These are phyloP conservation scores for Zelostemma sp. DNA, from an alignment of 1,140 invertebrate genomes.

Conservation along the genomic window DNA sequence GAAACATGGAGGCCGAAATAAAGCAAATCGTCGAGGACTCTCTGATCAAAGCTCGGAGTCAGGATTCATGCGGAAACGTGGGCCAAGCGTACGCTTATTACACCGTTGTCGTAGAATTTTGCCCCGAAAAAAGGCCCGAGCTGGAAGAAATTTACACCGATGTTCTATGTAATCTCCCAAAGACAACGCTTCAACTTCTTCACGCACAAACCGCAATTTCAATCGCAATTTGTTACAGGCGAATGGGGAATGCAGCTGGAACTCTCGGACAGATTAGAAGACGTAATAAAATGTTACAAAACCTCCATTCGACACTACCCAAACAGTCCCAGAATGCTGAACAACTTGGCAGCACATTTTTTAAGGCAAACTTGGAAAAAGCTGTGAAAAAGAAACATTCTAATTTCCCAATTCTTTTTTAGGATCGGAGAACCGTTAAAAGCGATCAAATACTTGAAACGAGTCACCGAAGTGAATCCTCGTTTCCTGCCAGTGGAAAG, in stretches of 20 bases:
- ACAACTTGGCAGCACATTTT: constrained; percentile 59
- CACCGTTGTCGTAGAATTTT: constrained; percentile 57
- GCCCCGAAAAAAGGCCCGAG: constrained; percentile 53
- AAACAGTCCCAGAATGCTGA: constrained; percentile 55
- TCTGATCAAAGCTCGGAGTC: constrained; percentile 53
- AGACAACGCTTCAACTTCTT: neutral
- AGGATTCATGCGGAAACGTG: constrained; percentile 51
- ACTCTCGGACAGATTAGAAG: constrained; percentile 39
- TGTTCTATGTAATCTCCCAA: constrained; percentile 49
- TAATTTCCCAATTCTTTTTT: constrained; percentile 24
- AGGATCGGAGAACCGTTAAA: constrained; percentile 52
- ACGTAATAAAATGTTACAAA: constrained; percentile 52
- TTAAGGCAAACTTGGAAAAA: constrained; percentile 48
- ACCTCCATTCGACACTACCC: constrained; percentile 55
- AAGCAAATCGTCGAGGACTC: constrained; percentile 49
- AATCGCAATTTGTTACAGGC: neutral
- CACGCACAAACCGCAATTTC: too few species aligned
- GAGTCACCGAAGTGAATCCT: constrained; percentile 44
- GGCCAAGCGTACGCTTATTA: constrained; percentile 65
- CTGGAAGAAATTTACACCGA: constrained; percentile 58
- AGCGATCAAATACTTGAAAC: constrained; percentile 54
- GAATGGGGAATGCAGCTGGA: constrained; percentile 58
- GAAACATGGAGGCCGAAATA: constrained; percentile 52
- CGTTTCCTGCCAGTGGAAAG: constrained; percentile 58
- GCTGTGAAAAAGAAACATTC: neutral